phyloP scores from a whole-genome alignment of 2,797 vertebrate species.

The Oryzias sinensis region DNA sequence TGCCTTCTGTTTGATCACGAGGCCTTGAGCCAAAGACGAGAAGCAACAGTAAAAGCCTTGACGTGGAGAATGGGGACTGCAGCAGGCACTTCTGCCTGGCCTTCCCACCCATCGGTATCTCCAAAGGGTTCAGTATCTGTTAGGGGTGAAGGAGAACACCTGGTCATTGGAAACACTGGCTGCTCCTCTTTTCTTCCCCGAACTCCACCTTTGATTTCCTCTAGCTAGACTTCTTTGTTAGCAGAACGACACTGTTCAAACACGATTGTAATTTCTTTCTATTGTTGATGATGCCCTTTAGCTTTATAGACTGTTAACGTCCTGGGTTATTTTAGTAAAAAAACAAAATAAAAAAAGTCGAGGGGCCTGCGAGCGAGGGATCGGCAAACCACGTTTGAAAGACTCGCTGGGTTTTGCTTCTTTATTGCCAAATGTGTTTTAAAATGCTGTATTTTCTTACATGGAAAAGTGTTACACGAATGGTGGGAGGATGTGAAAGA shows the following conservation, averaged over 20 bases:
- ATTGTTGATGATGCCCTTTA: slow-evolving; percentile 62
- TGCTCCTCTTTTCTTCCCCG: slow-evolving; percentile 22
- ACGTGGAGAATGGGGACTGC: slow-evolving; percentile 52
- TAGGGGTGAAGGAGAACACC: slow-evolving; percentile 35
- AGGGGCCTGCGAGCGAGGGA: slow-evolving; percentile 62
- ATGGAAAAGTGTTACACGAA: slow-evolving; percentile 79
- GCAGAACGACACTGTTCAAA: slow-evolving; percentile 52
- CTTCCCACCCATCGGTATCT: slow-evolving; percentile 61
- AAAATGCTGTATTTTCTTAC: slow-evolving; percentile 83
- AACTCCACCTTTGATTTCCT: slow-evolving; percentile 47
- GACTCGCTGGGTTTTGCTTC: slow-evolving; percentile 73
- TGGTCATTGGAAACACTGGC: slow-evolving; percentile 38
- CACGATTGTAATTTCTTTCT: slow-evolving; percentile 62
- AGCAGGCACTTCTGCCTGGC: slow-evolving; percentile 60
- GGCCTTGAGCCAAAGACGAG: slow-evolving; percentile 75
- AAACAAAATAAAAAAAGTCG: slow-evolving; percentile 30
- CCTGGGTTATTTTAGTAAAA: slow-evolving; percentile 68
- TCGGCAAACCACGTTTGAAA: slow-evolving; percentile 64
- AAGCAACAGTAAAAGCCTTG: slow-evolving; percentile 67
- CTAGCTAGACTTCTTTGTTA: slow-evolving; percentile 58
- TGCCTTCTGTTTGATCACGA: slow-evolving; percentile 81
- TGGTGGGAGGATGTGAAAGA: slow-evolving; percentile 54
- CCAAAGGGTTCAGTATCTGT: slow-evolving; percentile 49
- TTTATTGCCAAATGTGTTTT: slow-evolving; percentile 82
- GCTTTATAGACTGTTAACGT: slow-evolving; percentile 78